These are phyloP conservation scores for Arion vulgaris DNA, from an alignment of 1,140 invertebrate species.

Conservation along the genomic window DNA sequence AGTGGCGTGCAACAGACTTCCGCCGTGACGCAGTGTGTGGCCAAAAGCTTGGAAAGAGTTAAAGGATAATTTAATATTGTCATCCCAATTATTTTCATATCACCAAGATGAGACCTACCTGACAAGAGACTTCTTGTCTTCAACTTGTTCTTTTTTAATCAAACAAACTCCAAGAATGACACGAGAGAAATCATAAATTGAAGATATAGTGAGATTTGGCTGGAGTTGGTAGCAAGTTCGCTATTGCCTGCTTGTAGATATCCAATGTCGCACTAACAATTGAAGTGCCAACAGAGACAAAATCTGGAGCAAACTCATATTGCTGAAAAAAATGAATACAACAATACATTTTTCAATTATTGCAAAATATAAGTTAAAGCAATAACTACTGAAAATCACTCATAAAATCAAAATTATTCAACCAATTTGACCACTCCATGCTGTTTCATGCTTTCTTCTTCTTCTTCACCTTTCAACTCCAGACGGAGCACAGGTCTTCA, in stretches of 20 bases:
- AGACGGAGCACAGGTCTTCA: too few species aligned
- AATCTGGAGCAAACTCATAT: constrained; percentile 82
- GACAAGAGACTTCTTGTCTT: constrained; percentile 76
- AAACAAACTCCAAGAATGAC: constrained; percentile 73
- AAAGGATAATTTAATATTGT: too few species aligned
- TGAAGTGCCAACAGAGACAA: constrained; percentile 79
- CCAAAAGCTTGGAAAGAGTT: too few species aligned
- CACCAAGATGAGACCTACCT: constrained; percentile 68
- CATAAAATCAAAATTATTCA: too few species aligned
- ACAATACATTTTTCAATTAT: background rate
- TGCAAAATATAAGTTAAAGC: too few species aligned
- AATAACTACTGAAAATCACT: too few species aligned
- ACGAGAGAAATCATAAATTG: constrained; percentile 72
- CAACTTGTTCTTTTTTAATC: constrained; percentile 86
- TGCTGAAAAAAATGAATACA: constrained; percentile 65
- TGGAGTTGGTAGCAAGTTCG: constrained; percentile 71
- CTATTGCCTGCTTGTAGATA: constrained; percentile 72
- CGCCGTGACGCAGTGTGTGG: too few species aligned
- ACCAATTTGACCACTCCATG: too few species aligned
- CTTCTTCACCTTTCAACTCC: too few species aligned
- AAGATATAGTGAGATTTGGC: constrained; percentile 74
- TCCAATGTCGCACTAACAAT: constrained; percentile 71
- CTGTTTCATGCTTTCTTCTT: too few species aligned
- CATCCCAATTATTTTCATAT: too few species aligned
- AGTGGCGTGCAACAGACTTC: too few species aligned